Conservation (phyloP, 2,113 vertebrate genomes). For the Nasalis larvatus region DNA sequence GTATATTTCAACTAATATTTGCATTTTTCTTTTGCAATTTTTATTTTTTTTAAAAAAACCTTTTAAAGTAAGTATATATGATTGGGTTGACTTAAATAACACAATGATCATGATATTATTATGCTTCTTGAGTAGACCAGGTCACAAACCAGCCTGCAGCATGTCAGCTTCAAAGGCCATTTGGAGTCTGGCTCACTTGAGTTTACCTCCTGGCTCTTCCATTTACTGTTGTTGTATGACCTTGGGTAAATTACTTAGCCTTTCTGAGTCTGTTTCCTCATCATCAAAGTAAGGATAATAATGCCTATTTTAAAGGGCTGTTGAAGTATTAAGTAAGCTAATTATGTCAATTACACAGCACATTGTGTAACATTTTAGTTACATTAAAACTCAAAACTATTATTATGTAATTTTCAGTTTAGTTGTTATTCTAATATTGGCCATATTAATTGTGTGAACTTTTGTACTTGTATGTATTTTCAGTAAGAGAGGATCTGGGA, state of each 20-base stretch:
- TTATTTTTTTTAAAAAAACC: background rate
- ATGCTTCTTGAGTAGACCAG: background rate
- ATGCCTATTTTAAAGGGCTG: background rate
- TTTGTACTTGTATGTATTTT: background rate
- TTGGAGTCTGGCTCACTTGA: background rate
- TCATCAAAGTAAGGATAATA: background rate
- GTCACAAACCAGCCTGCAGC: background rate
- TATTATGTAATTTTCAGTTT: background rate
- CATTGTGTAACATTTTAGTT: background rate
- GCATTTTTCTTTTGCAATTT: background rate
- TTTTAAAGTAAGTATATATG: background rate
- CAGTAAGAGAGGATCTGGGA: background rate
- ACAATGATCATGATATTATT: background rate
- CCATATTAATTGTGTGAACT: background rate
- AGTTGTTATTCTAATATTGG: background rate
- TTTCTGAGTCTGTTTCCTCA: background rate
- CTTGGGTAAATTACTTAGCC: background rate
- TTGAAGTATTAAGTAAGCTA: background rate
- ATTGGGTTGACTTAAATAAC: background rate
- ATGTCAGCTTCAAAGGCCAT: background rate
- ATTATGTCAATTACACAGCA: background rate
- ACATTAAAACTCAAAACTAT: background rate
- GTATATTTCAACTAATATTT: background rate
- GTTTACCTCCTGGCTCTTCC: background rate
- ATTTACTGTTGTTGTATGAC: background rate